Percentiles rank a stretch among this genome's conserved stretches.
Evolutionary conservation across 2,888 invertebrate genomes (phyloP).

Genomic region (Syritta pipiens): DNA sequence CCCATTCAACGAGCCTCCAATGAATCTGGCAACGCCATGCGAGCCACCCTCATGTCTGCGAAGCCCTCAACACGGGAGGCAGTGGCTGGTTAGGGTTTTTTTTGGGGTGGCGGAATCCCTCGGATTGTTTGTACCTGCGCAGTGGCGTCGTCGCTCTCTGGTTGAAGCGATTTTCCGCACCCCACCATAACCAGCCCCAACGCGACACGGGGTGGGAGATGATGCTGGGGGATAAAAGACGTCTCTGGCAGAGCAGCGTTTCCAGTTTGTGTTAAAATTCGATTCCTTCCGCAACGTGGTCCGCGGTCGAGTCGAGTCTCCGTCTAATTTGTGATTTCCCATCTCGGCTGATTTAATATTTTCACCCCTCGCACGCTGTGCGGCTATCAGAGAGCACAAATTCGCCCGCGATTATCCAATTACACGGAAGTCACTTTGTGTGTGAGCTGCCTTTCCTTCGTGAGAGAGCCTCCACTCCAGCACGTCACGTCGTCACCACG

Average conservation of each 20-base stretch:
- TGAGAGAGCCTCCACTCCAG: background rate
- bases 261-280: conserved; percentile 60
- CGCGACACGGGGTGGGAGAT: conserved; percentile 2
- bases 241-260: conserved; percentile 25
- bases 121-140: conserved; percentile 66
- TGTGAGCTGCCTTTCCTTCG: conserved; percentile 44
- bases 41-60: conserved; percentile 49
- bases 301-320: background rate
- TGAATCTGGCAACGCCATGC: conserved; percentile 42
- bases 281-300: conserved; percentile 40
- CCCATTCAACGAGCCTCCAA: conserved; percentile 15
- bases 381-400: conserved; percentile 25
- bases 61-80: background rate
- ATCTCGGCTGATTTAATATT: background rate
- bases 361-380: conserved; percentile 28
- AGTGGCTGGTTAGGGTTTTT: background rate
- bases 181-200: conserved; percentile 51
- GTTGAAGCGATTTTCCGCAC: conserved; percentile 7
- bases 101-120: conserved; percentile 17
- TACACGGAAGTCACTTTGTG: conserved; percentile 36
- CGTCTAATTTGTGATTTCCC: background rate
- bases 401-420: conserved; percentile 66
- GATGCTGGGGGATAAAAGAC: conserved; percentile 56
- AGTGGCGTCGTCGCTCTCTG: conserved; percentile 8
- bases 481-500: conserved; percentile 23